Conservation (phyloP, 2,113 vertebrate species). For the Halcyon senegalensis region DNA sequence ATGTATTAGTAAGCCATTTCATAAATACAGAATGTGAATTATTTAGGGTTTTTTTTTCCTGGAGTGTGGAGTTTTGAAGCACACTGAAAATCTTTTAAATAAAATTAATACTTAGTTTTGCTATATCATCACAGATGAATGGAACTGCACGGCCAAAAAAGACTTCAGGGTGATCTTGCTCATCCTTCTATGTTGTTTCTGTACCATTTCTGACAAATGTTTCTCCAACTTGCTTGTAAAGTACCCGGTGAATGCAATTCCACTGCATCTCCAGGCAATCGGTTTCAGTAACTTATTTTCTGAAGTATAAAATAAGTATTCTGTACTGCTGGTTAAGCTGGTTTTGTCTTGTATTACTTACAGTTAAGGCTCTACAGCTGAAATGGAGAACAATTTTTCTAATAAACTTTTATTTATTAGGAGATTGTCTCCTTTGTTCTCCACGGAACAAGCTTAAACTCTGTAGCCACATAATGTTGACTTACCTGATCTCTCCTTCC, state of each 20-base stretch:
- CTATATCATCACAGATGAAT: neutral
- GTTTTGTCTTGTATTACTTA: neutral
- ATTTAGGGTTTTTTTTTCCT: neutral
- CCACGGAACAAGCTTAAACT: neutral
- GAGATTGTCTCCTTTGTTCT: neutral
- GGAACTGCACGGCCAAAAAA: neutral
- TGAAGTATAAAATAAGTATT: neutral
- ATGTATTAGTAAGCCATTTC: neutral
- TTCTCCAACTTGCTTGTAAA: neutral
- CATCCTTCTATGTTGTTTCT: neutral
- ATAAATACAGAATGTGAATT: neutral
- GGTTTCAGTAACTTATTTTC: conserved; percentile 16
- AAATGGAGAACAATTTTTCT: neutral
- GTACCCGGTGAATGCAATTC: neutral
- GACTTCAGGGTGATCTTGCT: neutral
- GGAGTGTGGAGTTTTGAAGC: neutral
- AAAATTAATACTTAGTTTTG: neutral
- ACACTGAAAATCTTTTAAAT: neutral
- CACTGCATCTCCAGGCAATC: neutral
- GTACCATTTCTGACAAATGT: neutral
- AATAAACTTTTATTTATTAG: neutral
- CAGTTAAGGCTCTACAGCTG: neutral
- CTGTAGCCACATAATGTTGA: neutral
- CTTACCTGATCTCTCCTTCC: neutral
- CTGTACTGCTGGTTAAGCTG: neutral